phyloP scores from a whole-genome alignment of 2,888 invertebrate genomes.

The Callimorpha dominula region DNA sequence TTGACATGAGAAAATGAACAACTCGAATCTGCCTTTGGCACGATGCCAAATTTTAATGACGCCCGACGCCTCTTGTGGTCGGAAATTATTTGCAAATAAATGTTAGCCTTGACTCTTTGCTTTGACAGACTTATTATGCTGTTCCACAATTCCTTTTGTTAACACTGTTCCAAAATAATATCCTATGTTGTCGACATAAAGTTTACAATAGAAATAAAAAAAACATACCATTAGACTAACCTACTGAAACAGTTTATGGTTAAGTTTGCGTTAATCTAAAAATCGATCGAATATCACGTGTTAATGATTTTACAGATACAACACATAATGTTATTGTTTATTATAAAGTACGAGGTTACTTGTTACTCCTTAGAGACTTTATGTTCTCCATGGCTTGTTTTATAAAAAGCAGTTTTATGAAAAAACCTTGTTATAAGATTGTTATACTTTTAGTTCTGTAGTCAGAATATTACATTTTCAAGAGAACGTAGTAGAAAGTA shows the following conservation, averaged over 20 bases:
- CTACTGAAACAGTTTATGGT: conserved; percentile 17
- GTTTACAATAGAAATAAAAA: conserved; percentile 22
- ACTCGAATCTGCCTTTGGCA: conserved; percentile 53
- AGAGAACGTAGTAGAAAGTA: no score
- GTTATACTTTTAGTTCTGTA: not conserved
- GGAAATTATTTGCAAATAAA: conserved; percentile 63
- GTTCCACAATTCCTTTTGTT: conserved; percentile 17
- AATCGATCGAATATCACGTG: conserved; percentile 46
- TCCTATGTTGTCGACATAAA: conserved; percentile 20
- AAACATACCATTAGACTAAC: conserved; percentile 9
- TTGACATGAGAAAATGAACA: conserved; percentile 62
- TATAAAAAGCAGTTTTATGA: not conserved
- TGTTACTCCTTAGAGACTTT: not conserved
- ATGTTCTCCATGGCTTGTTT: not conserved
- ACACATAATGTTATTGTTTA: not conserved
- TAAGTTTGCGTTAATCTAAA: conserved; percentile 33
- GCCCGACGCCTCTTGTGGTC: conserved; percentile 44
- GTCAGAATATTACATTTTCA: not conserved
- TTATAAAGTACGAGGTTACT: not conserved
- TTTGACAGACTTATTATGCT: conserved; percentile 42
- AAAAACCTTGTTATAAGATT: not conserved
- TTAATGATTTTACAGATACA: not conserved
- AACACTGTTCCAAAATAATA: conserved; percentile 25
- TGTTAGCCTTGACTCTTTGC: conserved; percentile 54
- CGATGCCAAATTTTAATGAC: conserved; percentile 67